These are phyloP conservation scores for Garra rufa DNA, from an alignment of 2,113 vertebrate species.

Conservation along the genomic window DNA sequence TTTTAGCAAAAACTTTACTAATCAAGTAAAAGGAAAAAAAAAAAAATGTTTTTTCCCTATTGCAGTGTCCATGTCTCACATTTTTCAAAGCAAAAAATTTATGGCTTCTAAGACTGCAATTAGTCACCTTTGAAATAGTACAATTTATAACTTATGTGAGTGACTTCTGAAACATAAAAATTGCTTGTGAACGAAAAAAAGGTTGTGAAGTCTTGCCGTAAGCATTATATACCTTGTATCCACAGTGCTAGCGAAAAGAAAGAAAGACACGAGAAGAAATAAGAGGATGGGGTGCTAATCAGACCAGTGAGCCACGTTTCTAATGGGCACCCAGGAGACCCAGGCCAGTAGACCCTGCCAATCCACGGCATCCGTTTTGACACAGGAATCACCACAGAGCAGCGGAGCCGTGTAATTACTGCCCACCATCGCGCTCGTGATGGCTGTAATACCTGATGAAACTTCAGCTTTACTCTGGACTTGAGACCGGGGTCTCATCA, in stretches of 20 bases:
- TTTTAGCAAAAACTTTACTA: no score
- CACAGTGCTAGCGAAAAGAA: not conserved
- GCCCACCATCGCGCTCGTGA: slow-evolving; percentile 57
- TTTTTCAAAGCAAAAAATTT: not conserved
- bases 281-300: slow-evolving; percentile 52
- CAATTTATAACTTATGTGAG: not conserved
- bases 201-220: not conserved
- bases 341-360: slow-evolving; percentile 52
- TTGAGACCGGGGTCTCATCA: not conserved
- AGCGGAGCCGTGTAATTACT: slow-evolving; percentile 60
- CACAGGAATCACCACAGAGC: slow-evolving; percentile 54
- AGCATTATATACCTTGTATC: not conserved
- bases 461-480: slow-evolving; percentile 39
- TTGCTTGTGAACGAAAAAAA: no score
- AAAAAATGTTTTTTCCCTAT: no score
- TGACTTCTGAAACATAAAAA: not conserved
- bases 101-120: not conserved
- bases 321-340: slow-evolving; percentile 69
- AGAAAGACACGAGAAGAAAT: not conserved
- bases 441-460: slow-evolving; percentile 57
- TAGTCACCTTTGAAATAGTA: not conserved
- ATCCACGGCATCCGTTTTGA: slow-evolving; percentile 56
- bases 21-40: no score
- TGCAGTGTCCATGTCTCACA: no score
- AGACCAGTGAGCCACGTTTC: slow-evolving; percentile 51